Evolutionary conservation across 2,797 vertebrate species (phyloP), one percentile per base, ranked within the genome.

Genomic region (Argentina silus): DNA sequence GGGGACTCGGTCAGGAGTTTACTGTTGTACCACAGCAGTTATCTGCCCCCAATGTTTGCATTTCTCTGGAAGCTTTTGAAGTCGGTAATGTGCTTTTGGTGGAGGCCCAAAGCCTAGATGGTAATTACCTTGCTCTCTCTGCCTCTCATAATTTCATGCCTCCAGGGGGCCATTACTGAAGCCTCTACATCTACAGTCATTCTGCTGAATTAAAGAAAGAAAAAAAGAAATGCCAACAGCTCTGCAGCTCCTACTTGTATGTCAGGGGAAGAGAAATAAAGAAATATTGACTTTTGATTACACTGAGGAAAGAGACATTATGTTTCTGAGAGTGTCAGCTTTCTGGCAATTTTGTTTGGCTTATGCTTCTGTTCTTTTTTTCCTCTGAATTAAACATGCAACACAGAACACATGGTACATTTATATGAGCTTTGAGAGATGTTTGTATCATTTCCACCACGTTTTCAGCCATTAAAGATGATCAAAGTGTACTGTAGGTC

Each of bases 121-220:
- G 86, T 92, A 91, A 93, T 92, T 92, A 87, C 84, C 83, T 88
- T 78, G 83, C 82, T 86, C 85, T 87, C 79, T 84, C 87, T 86
- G 84, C 83, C 83, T 88, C 87, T 89, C 86, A 89, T 90, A 90
- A 90, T 90, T 89, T 76, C 73, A 77, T 86, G 81, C 85, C 92
- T 88, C 80, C 70, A 7, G 88, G 90, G 87, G 81, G 73, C 78
- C 84, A 86, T 90, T 91, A 91, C 79, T 75, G 82, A 83, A 85
- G 84, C 86, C 78, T 85, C 86, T 85, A 82, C 81, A 77, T 90
- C 85, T 89, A 86, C 27, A 36, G 1, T 36, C 27, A 91, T 87
- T 89, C 83, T 78, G 81, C 84, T 78, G 81, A 88, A 87, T 89
- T 90, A 87, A 84, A 77, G 69, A 80, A 44, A 75, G 68, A 42